Conservation (phyloP, 1,140 invertebrate genomes). For the Sitodiplosis mosellana region DNA sequence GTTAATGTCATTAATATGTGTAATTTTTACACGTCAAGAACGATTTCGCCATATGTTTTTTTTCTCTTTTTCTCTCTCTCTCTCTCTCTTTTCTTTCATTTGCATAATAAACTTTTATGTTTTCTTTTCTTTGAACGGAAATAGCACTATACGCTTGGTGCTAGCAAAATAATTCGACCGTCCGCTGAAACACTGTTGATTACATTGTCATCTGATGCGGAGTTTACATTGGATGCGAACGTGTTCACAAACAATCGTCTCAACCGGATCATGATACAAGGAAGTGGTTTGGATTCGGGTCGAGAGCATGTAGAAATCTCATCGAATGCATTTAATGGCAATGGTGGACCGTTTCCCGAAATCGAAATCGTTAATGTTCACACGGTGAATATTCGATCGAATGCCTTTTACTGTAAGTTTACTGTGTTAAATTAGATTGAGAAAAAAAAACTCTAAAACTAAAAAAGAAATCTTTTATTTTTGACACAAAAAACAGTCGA, state of each 20-base stretch:
- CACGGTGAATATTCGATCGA: conserved; percentile 8
- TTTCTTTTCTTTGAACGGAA: conserved; percentile 1
- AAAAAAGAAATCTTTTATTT: too few relatives aligned
- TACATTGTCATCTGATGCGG: conserved; percentile 6
- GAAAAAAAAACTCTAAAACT: too few relatives aligned
- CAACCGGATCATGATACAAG: conserved; percentile 14
- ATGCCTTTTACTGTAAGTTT: conserved; percentile 14
- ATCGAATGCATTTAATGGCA: conserved; percentile 12
- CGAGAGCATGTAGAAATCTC: conserved; percentile 15
- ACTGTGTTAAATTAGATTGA: not conserved
- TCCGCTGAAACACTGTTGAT: conserved; percentile 10
- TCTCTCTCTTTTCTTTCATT: too few relatives aligned
- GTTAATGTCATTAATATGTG: too few relatives aligned
- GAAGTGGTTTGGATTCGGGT: conserved; percentile 2
- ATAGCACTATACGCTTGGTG: conserved; percentile 4
- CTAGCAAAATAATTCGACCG: conserved; percentile 4
- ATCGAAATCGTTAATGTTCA: conserved; percentile 11
- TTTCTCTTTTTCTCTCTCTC: too few relatives aligned
- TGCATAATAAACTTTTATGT: not conserved
- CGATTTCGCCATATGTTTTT: too few relatives aligned
- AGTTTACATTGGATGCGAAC: conserved; percentile 9
- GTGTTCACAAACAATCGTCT: conserved; percentile 15
- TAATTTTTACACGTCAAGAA: too few relatives aligned
- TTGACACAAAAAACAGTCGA: conserved; percentile 7
- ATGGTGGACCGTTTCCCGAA: conserved; percentile 17